Evolutionary conservation across 92 coral and sea anemone genomes (phyloP), one percentile per base, ranked within the genome.

Genomic region (Palythoa grandis): DNA sequence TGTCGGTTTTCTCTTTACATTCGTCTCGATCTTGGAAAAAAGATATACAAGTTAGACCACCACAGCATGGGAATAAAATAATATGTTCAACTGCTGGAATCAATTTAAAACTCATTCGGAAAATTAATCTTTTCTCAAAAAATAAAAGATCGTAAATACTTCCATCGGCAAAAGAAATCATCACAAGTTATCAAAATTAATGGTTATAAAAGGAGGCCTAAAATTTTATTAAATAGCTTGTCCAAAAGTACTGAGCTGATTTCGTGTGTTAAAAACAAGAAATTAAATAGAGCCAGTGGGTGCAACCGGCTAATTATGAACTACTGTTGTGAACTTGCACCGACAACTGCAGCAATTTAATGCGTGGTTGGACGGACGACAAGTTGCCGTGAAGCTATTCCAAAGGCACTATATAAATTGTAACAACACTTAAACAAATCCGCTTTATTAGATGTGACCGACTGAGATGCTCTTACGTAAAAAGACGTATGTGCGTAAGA

Each of bases 1-100:
- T 48, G 56, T 65, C 74, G 43, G 74, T 80, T 4, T 66, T 66
- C 48, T 65, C 74, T 19, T 80, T 66, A 58, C 85, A 80, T 80
- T 80, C 85, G 39, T 80, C 63, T 9, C 85, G 85, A 80, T 80
- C 85, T 80, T 39, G 17, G 29, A 22, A 66, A 48, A 19, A 9
- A 52, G 16, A 22, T 65, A 65, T 12, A 17, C 50, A 65, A 47
- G 43, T 80, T 80, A 66, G 63, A 38, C 13, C n/a, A 60, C 0
- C 2, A 23, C 23, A 7, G 5, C 22, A 10, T 20, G 20, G 35
- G 22, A 5, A 19, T 9, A 63, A 20, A 19, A 63, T 24, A 23
- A 10, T 63, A 19, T 20, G 5, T 16, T 56, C 11, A 12, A 12
- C 61, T 12, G 14, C 61, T 56, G 16, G 61, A 12, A 43, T 0